Evolutionary conservation across 2,113 vertebrate species (phyloP).

Genomic region (Protobothrops mucrosquamatus): DNA sequence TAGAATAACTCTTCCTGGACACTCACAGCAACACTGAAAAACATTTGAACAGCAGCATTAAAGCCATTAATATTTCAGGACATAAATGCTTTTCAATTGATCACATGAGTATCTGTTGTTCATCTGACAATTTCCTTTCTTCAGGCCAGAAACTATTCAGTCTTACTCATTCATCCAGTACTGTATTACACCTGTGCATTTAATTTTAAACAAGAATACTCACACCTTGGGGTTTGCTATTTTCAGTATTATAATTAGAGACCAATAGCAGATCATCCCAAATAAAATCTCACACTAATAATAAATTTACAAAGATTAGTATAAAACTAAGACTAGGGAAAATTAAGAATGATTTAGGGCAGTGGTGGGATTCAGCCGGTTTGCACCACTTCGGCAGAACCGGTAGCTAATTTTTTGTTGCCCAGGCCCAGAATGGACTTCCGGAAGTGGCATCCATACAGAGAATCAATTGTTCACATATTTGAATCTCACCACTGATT

Average conservation of each 20-base stretch:
- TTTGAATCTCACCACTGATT: too few relatives aligned
- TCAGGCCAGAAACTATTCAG: not conserved
- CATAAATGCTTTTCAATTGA: not conserved
- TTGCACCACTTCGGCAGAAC: too few relatives aligned
- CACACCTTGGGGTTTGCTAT: not conserved
- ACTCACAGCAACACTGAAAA: not conserved
- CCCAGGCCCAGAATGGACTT: too few relatives aligned
- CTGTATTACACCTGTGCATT: not conserved
- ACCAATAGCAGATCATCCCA: not conserved
- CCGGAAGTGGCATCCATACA: too few relatives aligned
- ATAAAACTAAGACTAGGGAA: not conserved
- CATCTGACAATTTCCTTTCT: not conserved
- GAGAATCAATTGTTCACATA: too few relatives aligned
- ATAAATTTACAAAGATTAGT: not conserved
- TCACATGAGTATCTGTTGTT: not conserved
- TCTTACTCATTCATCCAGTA: not conserved
- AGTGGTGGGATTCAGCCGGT: too few relatives aligned
- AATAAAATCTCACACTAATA: not conserved
- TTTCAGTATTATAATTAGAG: not conserved
- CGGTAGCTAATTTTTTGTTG: too few relatives aligned
- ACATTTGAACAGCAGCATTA: not conserved
- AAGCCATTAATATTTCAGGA: constrained; percentile 1
- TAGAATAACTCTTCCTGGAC: not conserved
- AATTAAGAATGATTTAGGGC: not conserved
- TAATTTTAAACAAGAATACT: not conserved